Percentiles rank a stretch among this genome's conserved stretches.
Conservation (phyloP, 2,888 invertebrate species). For the Conistra vaccinii region DNA sequence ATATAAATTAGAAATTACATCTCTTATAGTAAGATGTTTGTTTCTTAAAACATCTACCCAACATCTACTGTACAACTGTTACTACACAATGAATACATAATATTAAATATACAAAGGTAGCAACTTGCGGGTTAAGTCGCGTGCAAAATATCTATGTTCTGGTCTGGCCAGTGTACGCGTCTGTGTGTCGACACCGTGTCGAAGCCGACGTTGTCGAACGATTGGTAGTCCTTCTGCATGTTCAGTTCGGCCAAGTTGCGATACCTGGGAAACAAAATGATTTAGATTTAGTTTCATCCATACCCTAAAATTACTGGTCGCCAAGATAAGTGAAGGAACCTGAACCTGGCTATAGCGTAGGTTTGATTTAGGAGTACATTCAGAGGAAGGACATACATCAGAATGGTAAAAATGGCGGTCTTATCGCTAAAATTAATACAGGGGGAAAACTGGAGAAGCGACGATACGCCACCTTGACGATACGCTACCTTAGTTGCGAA, state of each 20-base stretch:
- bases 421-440: not conserved
- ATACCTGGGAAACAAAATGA: conserved; percentile 75
- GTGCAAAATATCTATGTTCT: conserved; percentile 85
- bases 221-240: conserved; percentile 88
- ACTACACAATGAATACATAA: not conserved
- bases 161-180: conserved; percentile 93
- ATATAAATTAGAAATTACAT: not conserved
- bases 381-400: not conserved
- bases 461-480: no score
- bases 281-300: not conserved
- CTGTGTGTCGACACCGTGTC: conserved; percentile 92
- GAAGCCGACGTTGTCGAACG: conserved; percentile 92
- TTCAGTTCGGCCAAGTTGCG: conserved; percentile 87
- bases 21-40: not conserved
- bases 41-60: not conserved
- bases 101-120: not conserved
- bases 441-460: no score
- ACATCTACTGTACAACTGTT: not conserved
- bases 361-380: not conserved
- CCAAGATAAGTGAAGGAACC: not conserved
- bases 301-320: not conserved
- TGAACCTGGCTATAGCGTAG: not conserved
- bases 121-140: conserved; percentile 60
- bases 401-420: no score
- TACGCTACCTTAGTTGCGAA: no score